Evolutionary conservation across 2,888 invertebrate genomes (phyloP), one percentile per base, ranked within the genome.

Genomic region (Micropterix aruncella): DNA sequence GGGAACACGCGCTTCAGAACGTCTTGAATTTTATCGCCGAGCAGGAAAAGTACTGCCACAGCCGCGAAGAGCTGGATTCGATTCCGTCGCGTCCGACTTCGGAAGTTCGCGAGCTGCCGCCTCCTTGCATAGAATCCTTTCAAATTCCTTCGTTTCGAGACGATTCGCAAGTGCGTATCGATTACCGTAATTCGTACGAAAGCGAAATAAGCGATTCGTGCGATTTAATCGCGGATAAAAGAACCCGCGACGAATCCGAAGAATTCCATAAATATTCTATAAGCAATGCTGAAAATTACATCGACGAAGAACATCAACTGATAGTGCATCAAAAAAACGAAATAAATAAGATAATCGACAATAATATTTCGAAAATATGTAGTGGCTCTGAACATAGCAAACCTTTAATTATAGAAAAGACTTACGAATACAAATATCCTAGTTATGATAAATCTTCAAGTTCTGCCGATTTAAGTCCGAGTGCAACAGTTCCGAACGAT

Each of bases 11-110:
- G 1, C 64, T 83, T 19, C 83, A 83, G 56, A 83, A 79, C 54
- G 83, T 84, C 2, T 65, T 84, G 3, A 77, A 79, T 46, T 84
- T 84, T 59, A 82, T 84, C 52, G 83, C 82, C 3, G 83, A 84
- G 53, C 83, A 84, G 57, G 83, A 83, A 54, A 80, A 80, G 56
- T 83, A 83, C 57, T 78, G 76, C 52, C 67, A 73, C 42, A 70
- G 72, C 51, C 64, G 76, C 51, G 78, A 78, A 56, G 72, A 73
- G 48, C 66, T 72, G 41, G 76, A 77, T 54, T 73, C 74, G 5
- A 58, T 71, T 53, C 70, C 76, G 1, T 73, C 74, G 27, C 57
- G 70, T 42, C 71, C 71, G 3, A 61, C 69, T 12, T 75, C 76
- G 2, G 76, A 75, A 55, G 73, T 76, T 51, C 67, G 75, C 44